A percentile compares a stretch with the other conserved stretches of the same genome.
phyloP scores from a whole-genome alignment of 2,888 invertebrate genomes.

The Lasioglossum figueresi region DNA sequence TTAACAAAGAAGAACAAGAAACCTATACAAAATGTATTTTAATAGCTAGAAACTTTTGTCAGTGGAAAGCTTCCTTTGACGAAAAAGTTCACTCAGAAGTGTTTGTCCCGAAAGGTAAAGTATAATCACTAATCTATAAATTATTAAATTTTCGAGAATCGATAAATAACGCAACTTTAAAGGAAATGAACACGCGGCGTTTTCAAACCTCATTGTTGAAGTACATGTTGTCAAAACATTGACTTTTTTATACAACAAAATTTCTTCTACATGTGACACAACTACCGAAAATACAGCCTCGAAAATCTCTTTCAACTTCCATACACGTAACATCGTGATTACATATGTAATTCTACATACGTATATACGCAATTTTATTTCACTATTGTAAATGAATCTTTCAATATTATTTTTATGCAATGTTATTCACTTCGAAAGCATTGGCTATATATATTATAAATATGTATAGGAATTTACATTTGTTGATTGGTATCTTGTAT shows the following conservation, averaged over 20 bases:
- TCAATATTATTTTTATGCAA: background rate
- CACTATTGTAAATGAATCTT: background rate
- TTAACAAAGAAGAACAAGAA: slow-evolving; percentile 79
- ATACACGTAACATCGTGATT: too few species aligned
- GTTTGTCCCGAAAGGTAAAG: slow-evolving; percentile 81
- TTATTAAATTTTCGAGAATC: background rate
- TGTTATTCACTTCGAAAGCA: background rate
- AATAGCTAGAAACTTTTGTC: slow-evolving; percentile 87
- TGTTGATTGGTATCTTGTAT: slow-evolving; percentile 62
- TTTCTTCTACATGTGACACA: background rate
- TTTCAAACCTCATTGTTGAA: background rate
- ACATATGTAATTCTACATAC: background rate
- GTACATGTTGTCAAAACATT: background rate
- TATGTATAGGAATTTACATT: background rate
- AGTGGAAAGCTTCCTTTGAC: slow-evolving; percentile 86
- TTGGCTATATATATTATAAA: too few species aligned
- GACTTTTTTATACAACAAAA: background rate
- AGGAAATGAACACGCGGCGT: background rate
- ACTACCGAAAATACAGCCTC: background rate
- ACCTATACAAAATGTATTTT: slow-evolving; percentile 85
- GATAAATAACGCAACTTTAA: background rate
- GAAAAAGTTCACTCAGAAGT: slow-evolving; percentile 75
- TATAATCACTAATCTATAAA: background rate
- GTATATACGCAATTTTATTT: background rate
- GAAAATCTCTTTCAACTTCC: background rate